Conservation (phyloP, 2,888 invertebrate species). For the Cremastinae sp. region DNA sequence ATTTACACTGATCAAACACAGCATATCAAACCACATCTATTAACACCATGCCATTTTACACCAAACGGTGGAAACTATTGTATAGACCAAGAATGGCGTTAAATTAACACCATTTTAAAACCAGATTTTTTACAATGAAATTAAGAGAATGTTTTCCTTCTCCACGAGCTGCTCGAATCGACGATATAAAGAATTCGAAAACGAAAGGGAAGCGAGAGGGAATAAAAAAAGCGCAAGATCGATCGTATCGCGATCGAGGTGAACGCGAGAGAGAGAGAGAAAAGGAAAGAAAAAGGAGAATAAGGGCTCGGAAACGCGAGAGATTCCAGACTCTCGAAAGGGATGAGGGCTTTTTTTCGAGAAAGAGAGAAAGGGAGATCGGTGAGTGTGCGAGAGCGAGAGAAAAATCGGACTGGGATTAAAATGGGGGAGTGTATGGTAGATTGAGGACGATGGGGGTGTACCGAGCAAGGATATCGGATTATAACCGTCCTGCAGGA, state of each 20-base stretch:
- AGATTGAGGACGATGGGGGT: conserved; percentile 65
- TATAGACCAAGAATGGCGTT: too few species aligned
- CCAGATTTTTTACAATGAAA: too few species aligned
- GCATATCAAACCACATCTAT: too few species aligned
- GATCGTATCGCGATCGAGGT: conserved; percentile 62
- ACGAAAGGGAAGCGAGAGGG: too few species aligned
- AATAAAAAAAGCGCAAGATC: conserved; percentile 60
- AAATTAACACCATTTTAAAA: too few species aligned
- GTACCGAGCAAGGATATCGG: conserved; percentile 63
- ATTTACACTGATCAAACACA: too few species aligned
- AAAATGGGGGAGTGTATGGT: conserved; percentile 62
- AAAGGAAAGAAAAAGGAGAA: too few species aligned
- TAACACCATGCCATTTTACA: too few species aligned
- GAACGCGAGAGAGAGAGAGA: conserved; percentile 34
- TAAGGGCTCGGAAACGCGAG: too few species aligned
- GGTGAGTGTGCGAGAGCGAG: conserved; percentile 26
- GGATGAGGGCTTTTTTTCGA: conserved; percentile 25
- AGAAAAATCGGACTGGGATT: conserved; percentile 53
- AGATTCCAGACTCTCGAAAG: too few species aligned
- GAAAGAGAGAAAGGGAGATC: conserved; percentile 37
- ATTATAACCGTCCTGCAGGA: conserved; percentile 67
- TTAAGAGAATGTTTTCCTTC: too few species aligned
- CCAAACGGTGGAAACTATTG: too few species aligned
- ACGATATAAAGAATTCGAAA: conserved; percentile 12
- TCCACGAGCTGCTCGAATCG: conserved; percentile 42